phyloP scores from a whole-genome alignment of 2,888 invertebrate species.

The Encarsia formosa region DNA sequence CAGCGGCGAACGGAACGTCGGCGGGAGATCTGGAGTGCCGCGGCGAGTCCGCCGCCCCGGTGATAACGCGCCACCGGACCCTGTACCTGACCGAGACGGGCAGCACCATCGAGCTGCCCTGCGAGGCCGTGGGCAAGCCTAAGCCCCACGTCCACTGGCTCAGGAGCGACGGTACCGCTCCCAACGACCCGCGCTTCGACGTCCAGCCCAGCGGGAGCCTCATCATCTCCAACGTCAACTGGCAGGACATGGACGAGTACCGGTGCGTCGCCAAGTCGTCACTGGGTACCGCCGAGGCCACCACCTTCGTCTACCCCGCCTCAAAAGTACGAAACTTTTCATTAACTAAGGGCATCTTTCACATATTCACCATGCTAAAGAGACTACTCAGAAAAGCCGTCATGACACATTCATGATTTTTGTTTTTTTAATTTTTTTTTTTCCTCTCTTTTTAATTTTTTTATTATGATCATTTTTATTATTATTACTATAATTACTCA shows the following conservation, averaged over 20 bases:
- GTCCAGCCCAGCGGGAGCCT: constrained; percentile 70
- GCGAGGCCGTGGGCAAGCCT: constrained; percentile 63
- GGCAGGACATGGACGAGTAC: constrained; percentile 80
- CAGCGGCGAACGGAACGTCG: too few species aligned
- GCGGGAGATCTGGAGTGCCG: too few species aligned
- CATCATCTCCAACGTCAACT: constrained; percentile 65
- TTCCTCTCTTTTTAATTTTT: not conserved
- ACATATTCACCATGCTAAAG: constrained; percentile 17
- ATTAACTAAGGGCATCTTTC: constrained; percentile 21
- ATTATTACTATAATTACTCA: not conserved
- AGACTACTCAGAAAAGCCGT: constrained; percentile 24
- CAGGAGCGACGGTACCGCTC: constrained; percentile 54
- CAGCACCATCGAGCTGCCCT: constrained; percentile 64
- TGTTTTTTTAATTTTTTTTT: not conserved
- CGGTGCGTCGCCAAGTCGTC: constrained; percentile 70
- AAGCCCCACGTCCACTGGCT: constrained; percentile 66
- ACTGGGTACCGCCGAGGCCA: constrained; percentile 54
- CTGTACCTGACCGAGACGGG: constrained; percentile 54
- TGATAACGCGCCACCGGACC: constrained; percentile 44
- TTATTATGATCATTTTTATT: not conserved
- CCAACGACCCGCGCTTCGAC: constrained; percentile 35
- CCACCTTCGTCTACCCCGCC: constrained; percentile 71
- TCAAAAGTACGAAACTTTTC: constrained; percentile 28
- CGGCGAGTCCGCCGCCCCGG: constrained; percentile 12
- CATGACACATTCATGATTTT: not conserved